Conservation (phyloP, 1,140 invertebrate genomes). For the Psilanteris sp. region DNA sequence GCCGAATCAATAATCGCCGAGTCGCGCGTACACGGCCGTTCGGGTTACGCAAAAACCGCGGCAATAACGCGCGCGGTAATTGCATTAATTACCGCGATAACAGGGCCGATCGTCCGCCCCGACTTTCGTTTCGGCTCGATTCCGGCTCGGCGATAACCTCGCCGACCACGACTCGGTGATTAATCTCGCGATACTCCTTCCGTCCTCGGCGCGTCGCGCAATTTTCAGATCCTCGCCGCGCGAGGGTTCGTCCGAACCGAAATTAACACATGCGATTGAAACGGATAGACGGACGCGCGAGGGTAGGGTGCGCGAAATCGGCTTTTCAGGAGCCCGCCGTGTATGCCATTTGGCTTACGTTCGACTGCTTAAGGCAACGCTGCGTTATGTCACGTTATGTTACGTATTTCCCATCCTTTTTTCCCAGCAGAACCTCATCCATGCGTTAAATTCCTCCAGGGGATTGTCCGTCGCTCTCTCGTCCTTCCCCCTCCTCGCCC, state of each 20-base stretch:
- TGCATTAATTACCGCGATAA: conserved; percentile 7
- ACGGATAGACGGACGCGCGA: conserved; percentile 11
- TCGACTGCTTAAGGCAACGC: conserved; percentile 37
- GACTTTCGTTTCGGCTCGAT: too few species aligned
- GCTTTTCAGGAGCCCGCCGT: conserved; percentile 19
- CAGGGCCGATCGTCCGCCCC: not conserved
- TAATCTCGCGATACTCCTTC: conserved; percentile 14
- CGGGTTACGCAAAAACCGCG: too few species aligned
- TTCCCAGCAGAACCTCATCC: conserved; percentile 69
- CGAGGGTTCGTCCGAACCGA: conserved; percentile 6
- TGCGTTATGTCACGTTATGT: conserved; percentile 59
- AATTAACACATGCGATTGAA: conserved; percentile 50
- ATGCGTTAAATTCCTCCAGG: conserved; percentile 77
- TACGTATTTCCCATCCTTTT: conserved; percentile 59
- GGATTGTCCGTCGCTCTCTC: conserved; percentile 67
- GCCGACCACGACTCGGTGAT: conserved; percentile 10
- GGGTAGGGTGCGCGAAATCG: conserved; percentile 16
- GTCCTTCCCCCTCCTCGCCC: conserved; percentile 10
- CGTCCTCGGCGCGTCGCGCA: not conserved
- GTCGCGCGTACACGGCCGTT: too few species aligned
- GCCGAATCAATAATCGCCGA: conserved; percentile 29
- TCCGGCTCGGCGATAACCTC: not conserved
- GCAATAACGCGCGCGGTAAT: not conserved
- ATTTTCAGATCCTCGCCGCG: conserved; percentile 14
- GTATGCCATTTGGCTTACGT: conserved; percentile 40